Base-by-base conservation (phyloP, 2,113 vertebrate species). In the Rhombomys opimus region DNA sequence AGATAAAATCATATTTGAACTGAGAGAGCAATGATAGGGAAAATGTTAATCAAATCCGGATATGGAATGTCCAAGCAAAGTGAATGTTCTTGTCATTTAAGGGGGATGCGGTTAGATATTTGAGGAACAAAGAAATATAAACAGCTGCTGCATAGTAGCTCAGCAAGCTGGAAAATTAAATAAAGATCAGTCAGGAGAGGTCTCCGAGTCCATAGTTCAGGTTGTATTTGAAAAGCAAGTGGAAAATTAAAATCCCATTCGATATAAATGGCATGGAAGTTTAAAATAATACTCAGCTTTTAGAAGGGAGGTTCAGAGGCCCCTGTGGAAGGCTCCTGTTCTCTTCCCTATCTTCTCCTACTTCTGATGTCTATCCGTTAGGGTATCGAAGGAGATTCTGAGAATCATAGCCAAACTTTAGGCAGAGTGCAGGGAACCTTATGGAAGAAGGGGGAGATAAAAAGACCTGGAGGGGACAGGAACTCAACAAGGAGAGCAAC, bases 1-100 rank as follows among this genome's bases (percentile, higher is more conserved):
- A 65, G 20, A 87, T 54, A 50, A 84, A 63, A 96, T 93, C 35
- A 80, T 75, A 90, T 75, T 72, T 91, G 54, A 96, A 70, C 10
- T 70, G 57, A 84, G 68, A 96, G 85, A 14, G 38, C 67, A 89
- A 57, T 72, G 67, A 70, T 27, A 30, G 1, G 15, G 80, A 90
- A 84, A 88, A 93, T 52, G 50, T 68, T 52, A 65, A 95, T 67
- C 72, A 75, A 95, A 96, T 90, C 65, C 32, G 10, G 11, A 38
- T 30, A 30, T 2, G 13, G 77, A 76, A 70, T 68, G 61, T 13
- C 14, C 23, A 70, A 27, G 46, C 5, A 78, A 90, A 82, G 68
- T 27, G n/a, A 86, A 38, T 61, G 3, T 23, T 32, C 25, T n/a
- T 54, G 20, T 50, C 23, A 63, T 73, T 57, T 32, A 35, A 15